Evolutionary conservation across 2,113 vertebrate genomes (phyloP).

Genomic region (Oreochromis tanganicae): DNA sequence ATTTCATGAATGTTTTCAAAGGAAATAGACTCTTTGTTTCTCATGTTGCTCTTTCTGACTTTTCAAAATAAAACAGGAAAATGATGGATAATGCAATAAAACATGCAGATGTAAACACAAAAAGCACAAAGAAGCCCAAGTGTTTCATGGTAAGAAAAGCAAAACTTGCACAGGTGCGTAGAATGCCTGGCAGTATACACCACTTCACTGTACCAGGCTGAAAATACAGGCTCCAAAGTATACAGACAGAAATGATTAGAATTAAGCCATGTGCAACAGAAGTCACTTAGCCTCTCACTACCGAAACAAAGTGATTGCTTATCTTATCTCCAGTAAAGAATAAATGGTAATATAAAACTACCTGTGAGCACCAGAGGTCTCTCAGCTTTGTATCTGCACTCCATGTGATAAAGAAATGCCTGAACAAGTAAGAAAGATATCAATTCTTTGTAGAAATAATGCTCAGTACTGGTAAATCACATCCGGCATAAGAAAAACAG

Average conservation of each 20-base stretch:
- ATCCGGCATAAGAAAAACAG: background rate
- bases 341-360: background rate
- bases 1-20: background rate
- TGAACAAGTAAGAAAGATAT: background rate
- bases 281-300: background rate
- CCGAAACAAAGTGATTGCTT: background rate
- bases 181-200: background rate
- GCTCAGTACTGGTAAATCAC: background rate
- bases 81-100: background rate
- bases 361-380: background rate
- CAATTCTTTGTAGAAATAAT: background rate
- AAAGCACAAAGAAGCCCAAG: background rate
- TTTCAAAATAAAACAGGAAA: background rate
- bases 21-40: background rate
- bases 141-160: background rate
- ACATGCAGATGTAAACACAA: background rate
- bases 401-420: background rate
- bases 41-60: background rate
- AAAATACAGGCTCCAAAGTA: background rate
- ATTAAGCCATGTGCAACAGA: background rate
- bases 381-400: background rate
- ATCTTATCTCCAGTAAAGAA: background rate
- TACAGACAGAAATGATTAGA: background rate
- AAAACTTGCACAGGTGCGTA: background rate
- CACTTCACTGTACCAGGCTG: background rate